Conservation (phyloP, 2,113 vertebrate species). For the Scatophagus argus region DNA sequence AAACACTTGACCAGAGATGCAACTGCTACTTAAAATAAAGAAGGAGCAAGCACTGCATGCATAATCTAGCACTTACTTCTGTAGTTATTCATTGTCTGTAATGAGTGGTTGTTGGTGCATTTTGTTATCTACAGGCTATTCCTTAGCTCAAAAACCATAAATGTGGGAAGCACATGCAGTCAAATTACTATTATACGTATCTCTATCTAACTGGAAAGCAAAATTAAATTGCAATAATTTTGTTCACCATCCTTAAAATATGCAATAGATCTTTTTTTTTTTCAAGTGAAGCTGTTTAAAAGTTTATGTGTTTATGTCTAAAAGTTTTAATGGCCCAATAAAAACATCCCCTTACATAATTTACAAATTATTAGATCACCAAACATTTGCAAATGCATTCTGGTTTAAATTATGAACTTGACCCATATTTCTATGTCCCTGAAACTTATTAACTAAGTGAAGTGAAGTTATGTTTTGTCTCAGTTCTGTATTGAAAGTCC, state of each 20-base stretch:
- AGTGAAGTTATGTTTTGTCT: background rate
- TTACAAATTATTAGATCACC: background rate
- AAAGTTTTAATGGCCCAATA: background rate
- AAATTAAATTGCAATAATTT: background rate
- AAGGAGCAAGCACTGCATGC: conserved; percentile 5
- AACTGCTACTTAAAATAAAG: conserved; percentile 27
- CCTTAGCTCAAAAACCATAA: background rate
- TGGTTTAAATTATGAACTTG: conserved; percentile 13
- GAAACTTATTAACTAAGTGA: background rate
- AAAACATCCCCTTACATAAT: background rate
- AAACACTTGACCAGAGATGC: conserved; percentile 26
- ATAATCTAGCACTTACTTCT: conserved; percentile 26
- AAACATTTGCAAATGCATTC: conserved; percentile 1
- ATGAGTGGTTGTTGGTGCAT: conserved; percentile 11
- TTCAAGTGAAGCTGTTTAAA: conserved; percentile 4
- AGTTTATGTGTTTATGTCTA: background rate
- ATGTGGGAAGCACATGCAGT: background rate
- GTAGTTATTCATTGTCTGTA: conserved; percentile 1
- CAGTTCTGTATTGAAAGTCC: background rate
- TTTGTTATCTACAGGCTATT: background rate
- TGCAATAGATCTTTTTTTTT: background rate
- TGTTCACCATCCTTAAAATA: background rate
- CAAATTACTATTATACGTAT: background rate
- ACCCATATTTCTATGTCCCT: background rate
- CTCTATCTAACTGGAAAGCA: conserved; percentile 1